These are phyloP conservation scores for Bombus impatiens DNA, from an alignment of 1,140 invertebrate genomes.

Conservation along the genomic window DNA sequence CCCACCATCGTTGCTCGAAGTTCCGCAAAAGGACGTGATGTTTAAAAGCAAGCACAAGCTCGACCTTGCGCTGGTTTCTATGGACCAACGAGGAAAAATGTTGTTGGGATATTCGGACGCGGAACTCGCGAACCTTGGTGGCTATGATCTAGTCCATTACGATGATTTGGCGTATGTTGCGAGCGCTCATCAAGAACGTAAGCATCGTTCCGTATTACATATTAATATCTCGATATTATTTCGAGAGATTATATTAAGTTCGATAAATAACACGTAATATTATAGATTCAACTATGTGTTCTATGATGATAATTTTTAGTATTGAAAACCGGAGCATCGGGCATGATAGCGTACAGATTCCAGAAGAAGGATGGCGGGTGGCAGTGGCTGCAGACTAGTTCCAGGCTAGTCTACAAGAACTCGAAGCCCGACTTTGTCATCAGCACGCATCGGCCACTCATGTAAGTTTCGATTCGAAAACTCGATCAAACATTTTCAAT, in stretches of 20 bases:
- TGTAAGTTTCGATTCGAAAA: constrained; percentile 86
- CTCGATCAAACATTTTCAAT: background rate
- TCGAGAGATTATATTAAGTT: background rate
- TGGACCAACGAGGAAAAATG: constrained; percentile 98
- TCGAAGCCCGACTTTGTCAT: constrained; percentile 99
- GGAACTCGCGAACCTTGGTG: constrained; percentile 95
- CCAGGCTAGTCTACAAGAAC: constrained; percentile 98
- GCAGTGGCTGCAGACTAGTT: constrained; percentile 99
- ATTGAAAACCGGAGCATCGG: constrained; percentile 98
- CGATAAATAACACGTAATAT: background rate
- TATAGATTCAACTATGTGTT: background rate
- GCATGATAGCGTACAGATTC: constrained; percentile 98
- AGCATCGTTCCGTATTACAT: constrained; percentile 81
- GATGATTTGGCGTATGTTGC: constrained; percentile 98
- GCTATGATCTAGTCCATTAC: constrained; percentile 98
- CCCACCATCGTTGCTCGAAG: constrained; percentile 94
- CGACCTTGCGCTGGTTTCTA: constrained; percentile 96
- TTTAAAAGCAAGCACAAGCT: constrained; percentile 99
- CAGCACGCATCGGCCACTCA: constrained; percentile 97
- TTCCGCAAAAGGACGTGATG: constrained; percentile 97
- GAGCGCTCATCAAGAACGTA: constrained; percentile 99
- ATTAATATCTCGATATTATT: background rate
- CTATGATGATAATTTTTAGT: constrained; percentile 85
- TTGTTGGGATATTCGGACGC: constrained; percentile 96
- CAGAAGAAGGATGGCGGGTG: constrained; percentile 96